phyloP scores from a whole-genome alignment of 2,797 vertebrate species.

The Gymnothorax javanicus region DNA sequence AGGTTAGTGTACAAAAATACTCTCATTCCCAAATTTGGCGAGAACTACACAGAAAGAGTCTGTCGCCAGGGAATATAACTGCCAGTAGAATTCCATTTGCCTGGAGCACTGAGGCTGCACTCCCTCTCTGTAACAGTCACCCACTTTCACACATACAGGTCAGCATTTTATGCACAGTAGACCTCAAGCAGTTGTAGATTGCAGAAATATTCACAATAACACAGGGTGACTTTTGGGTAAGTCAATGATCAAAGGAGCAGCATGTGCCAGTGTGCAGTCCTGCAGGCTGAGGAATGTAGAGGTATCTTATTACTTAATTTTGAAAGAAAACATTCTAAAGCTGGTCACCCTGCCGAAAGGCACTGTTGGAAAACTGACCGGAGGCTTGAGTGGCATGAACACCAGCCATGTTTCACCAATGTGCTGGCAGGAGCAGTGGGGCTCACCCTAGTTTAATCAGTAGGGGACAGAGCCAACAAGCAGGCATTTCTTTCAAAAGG shows the following conservation, averaged over 20 bases:
- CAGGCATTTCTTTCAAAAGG: not conserved
- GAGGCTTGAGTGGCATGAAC: not conserved
- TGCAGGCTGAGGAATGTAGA: not conserved
- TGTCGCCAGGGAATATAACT: not conserved
- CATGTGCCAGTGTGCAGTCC: not conserved
- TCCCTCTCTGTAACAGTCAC: not conserved
- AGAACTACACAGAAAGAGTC: conserved; percentile 7
- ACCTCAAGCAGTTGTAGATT: not conserved
- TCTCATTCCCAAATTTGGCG: conserved; percentile 29
- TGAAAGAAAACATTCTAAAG: not conserved
- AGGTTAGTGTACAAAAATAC: conserved; percentile 24
- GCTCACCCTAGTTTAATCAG: not conserved
- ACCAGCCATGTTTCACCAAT: not conserved
- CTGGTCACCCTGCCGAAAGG: not conserved
- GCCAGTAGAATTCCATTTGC: not conserved
- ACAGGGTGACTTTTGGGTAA: not conserved
- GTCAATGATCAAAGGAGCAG: not conserved
- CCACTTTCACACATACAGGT: not conserved
- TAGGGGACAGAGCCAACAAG: not conserved
- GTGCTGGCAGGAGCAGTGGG: not conserved
- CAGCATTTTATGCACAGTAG: not conserved
- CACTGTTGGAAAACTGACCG: not conserved
- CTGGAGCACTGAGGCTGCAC: not conserved
- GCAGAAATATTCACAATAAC: not conserved
- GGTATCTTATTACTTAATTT: not conserved